phyloP scores from a whole-genome alignment of 2,797 vertebrate genomes.

The Coregonus ussuriensis region DNA sequence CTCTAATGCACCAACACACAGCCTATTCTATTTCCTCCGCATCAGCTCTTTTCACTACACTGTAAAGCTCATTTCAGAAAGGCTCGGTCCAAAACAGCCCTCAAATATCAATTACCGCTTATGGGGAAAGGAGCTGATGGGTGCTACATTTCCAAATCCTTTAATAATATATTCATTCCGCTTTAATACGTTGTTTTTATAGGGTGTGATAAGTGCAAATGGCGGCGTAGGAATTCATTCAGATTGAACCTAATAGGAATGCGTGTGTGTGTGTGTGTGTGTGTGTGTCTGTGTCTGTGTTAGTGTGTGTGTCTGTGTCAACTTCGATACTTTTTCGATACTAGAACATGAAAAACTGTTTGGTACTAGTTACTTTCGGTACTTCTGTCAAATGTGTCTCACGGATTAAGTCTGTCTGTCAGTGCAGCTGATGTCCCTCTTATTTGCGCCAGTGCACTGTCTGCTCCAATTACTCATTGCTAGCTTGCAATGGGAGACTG shows the following conservation, averaged over 20 bases:
- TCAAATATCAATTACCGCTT: constrained; percentile 76
- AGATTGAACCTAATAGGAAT: constrained; percentile 42
- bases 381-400: too few species aligned
- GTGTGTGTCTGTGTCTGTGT: not conserved
- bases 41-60: constrained; percentile 70
- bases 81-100: constrained; percentile 45
- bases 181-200: constrained; percentile 60
- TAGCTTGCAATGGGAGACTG: too few species aligned
- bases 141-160: constrained; percentile 66
- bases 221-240: constrained; percentile 50
- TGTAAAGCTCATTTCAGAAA: constrained; percentile 71
- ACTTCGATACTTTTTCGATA: too few species aligned
- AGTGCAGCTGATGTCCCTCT: too few species aligned
- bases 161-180: constrained; percentile 60
- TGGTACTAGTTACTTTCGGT: too few species aligned
- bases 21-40: constrained; percentile 75
- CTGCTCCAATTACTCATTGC: too few species aligned
- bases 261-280: constrained; percentile 5
- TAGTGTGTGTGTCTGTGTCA: not conserved
- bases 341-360: too few species aligned
- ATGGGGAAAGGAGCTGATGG: constrained; percentile 65
- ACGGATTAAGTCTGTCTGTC: too few species aligned
- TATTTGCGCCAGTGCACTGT: too few species aligned
- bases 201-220: constrained; percentile 51
- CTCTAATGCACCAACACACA: constrained; percentile 76